phyloP scores from a whole-genome alignment of 1,140 invertebrate species.

The Aphaenogaster floridana region DNA sequence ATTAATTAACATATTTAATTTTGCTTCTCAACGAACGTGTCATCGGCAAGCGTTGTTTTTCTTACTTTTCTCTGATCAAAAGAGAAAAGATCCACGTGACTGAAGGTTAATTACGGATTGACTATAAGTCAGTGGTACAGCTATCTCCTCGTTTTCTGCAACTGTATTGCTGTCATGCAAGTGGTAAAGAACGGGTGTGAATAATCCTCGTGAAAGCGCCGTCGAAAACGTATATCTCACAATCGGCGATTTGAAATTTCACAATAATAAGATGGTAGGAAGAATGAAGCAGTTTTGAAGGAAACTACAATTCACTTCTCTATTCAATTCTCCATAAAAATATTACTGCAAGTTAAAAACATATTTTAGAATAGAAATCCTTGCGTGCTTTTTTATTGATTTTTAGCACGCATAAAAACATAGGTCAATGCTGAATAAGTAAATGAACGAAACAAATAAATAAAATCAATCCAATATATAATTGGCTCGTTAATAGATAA shows the following conservation, averaged over 20 bases:
- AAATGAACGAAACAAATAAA: not conserved
- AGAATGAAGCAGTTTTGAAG: not conserved
- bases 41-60: not conserved
- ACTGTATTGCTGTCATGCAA: not conserved
- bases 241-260: conserved; percentile 7
- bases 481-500: not conserved
- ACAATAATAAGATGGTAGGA: not conserved
- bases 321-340: not conserved
- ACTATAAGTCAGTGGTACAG: conserved; percentile 52
- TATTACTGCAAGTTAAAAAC: not conserved
- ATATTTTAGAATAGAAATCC: not conserved
- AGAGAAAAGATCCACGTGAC: conserved; percentile 24
- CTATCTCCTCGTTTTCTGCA: conserved; percentile 43
- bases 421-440: not conserved
- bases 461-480: not conserved
- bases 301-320: not conserved
- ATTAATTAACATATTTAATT: not conserved
- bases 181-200: not conserved
- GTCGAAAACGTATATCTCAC: not conserved
- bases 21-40: not conserved
- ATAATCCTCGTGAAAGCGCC: conserved; percentile 40
- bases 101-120: conserved; percentile 39
- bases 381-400: not conserved
- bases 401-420: not conserved
- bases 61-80: not conserved